phyloP scores from a whole-genome alignment of 1,140 invertebrate genomes.

The Alviniconcha marisindica region DNA sequence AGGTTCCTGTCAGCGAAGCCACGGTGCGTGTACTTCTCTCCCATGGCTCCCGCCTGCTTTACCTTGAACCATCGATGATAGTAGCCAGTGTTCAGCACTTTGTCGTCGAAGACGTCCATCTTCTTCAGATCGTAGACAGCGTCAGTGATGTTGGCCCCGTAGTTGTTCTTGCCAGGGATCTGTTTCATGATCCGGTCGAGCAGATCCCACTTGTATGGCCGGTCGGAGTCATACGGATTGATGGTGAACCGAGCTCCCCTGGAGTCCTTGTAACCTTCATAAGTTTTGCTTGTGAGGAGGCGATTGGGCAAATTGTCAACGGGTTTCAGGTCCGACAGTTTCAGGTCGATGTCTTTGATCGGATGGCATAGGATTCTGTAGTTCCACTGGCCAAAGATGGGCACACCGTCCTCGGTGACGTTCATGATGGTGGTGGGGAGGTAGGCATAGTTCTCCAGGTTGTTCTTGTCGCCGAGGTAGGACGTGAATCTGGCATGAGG shows the following conservation, averaged over 20 bases:
- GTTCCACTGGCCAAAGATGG: slow-evolving; percentile 65
- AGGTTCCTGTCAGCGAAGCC: slow-evolving; percentile 64
- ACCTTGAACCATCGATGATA: slow-evolving; percentile 60
- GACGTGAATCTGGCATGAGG: slow-evolving; percentile 59
- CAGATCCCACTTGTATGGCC: slow-evolving; percentile 3
- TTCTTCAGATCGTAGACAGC: slow-evolving; percentile 48
- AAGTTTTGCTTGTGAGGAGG: slow-evolving; percentile 38
- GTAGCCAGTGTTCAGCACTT: slow-evolving; percentile 55
- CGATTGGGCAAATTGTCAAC: slow-evolving; percentile 24
- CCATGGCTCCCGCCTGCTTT: slow-evolving; percentile 49
- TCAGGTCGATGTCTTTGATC: slow-evolving; percentile 30
- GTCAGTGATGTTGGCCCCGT: slow-evolving; percentile 55
- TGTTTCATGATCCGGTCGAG: slow-evolving; percentile 67
- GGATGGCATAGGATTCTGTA: slow-evolving; percentile 70
- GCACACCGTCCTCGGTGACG: slow-evolving; percentile 48
- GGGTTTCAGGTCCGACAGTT: slow-evolving; percentile 40
- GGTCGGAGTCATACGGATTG: not conserved
- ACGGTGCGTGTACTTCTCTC: slow-evolving; percentile 51
- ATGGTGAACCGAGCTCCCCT: slow-evolving; percentile 51
- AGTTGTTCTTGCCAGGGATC: slow-evolving; percentile 68
- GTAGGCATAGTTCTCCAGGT: slow-evolving; percentile 54
- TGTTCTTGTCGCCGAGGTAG: slow-evolving; percentile 55
- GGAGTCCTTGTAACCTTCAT: slow-evolving; percentile 25
- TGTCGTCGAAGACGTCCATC: slow-evolving; percentile 25
- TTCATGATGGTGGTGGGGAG: slow-evolving; percentile 57